A percentile compares a stretch with the other conserved stretches of the same genome.
Conservation (phyloP, 2,888 invertebrate species). For the Dolomedes plantarius region DNA sequence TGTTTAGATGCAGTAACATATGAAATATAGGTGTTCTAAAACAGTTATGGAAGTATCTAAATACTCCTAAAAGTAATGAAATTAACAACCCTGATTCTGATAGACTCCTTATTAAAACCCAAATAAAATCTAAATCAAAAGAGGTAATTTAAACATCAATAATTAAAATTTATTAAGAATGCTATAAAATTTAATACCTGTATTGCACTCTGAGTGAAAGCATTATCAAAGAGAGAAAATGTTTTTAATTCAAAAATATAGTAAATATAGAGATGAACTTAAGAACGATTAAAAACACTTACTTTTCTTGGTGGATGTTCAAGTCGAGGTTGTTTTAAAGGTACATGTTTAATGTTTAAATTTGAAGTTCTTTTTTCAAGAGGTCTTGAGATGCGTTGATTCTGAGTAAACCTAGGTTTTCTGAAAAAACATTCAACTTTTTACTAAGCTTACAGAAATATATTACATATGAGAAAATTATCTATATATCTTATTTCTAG, state of each 20-base stretch:
- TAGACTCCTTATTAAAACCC: too few species aligned
- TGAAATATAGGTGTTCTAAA: too few species aligned
- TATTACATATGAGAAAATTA: too few species aligned
- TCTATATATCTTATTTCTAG: too few species aligned
- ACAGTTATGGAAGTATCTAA: too few species aligned
- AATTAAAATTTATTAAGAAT: too few species aligned
- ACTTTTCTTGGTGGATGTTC: constrained; percentile 33
- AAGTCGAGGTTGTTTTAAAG: constrained; percentile 35
- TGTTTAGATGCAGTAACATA: too few species aligned
- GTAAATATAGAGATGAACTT: not conserved
- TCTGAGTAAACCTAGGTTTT: not conserved
- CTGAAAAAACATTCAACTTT: not conserved
- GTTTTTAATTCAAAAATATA: not conserved
- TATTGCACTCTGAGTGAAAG: not conserved
- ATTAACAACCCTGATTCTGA: too few species aligned
- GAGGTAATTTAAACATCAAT: too few species aligned
- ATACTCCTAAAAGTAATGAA: too few species aligned
- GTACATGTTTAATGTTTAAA: constrained; percentile 36
- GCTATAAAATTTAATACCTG: not conserved
- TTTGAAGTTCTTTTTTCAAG: constrained; percentile 40
- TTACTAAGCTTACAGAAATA: too few species aligned
- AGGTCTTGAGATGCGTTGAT: constrained; percentile 13
- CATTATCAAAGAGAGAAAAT: not conserved
- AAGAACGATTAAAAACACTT: not conserved
- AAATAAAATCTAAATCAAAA: too few species aligned